Base-by-base conservation (phyloP, 2,797 vertebrate species). In the Bradypus variegatus region DNA sequence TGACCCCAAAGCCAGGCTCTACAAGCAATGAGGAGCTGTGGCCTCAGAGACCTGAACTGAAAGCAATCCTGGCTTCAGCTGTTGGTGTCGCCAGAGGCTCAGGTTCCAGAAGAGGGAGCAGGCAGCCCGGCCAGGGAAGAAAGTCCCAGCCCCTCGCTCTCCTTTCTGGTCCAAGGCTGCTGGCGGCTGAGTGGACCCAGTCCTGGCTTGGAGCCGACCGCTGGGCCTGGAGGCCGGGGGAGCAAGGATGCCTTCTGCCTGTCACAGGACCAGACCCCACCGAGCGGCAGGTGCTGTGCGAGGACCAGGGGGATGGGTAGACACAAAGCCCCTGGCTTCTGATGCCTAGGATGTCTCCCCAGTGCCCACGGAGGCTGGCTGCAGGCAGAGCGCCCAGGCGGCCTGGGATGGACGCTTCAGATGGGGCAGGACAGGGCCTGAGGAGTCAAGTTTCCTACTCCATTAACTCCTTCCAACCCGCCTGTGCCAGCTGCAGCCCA, bases 71-170 rank as follows among this genome's bases (percentile, higher is more conserved):
- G 38, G 38, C 73, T 50, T 72, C 83, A 12, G 67, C n/a, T 15
- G 45, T 10, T 14, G 5, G 21, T 14, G 19, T 21, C 90, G 5
- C 8, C 36, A 31, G 55, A 13, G n/a, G 55, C 41, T 41, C 55
- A 23, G 5, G 53, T 7, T 6, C 29, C 1, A 0, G 58, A 23
- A 10, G 3, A 2, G 64, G 27, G 27, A 19, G 16, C n/a, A 64
- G 76, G 18, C 27, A 23, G 62, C 23, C 12, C 9, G 60, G 15
- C 23, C 65, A 13, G 7, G 45, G 62, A 25, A 13, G 58, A 31
- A 11, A 16, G 50, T 36, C 38, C 64, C 6, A 0, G 67, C 36
- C 45, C 45, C 31, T 19, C 2, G 64, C 25, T 62, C 41, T 55
- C 75, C 69, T 69, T 91, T 25, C 31, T 50, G 48, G 48, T 38